Percentiles rank a stretch among this genome's conserved stretches.
Conservation (phyloP, 2,113 vertebrate genomes). For the Hyperopisus bebe region DNA sequence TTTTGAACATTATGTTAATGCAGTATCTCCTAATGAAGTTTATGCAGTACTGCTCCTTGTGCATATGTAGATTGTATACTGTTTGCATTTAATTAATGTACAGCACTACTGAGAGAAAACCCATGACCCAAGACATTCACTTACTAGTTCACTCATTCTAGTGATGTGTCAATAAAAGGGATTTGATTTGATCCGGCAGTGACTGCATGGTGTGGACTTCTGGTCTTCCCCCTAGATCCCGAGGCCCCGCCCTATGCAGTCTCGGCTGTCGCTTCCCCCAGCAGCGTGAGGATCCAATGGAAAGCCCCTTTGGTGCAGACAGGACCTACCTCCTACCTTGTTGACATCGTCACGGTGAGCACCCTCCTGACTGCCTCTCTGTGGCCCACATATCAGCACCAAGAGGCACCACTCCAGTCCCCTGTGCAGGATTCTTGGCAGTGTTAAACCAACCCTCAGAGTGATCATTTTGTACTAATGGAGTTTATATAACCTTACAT, state of each 20-base stretch:
- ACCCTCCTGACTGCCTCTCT: neutral
- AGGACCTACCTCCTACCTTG: conserved; percentile 81
- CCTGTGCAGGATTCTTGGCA: neutral
- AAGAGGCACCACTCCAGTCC: neutral
- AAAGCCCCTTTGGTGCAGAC: conserved; percentile 72
- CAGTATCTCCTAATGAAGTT: neutral
- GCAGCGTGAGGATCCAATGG: conserved; percentile 76
- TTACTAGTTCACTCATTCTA: too few species aligned
- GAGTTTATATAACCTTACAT: neutral
- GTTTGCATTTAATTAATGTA: too few species aligned
- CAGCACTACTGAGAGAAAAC: too few species aligned
- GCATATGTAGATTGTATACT: too few species aligned
- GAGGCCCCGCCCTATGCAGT: conserved; percentile 77
- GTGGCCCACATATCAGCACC: neutral
- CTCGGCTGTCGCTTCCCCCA: conserved; percentile 64
- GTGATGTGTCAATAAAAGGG: too few species aligned
- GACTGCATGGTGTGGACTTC: neutral
- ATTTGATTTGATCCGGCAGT: conserved; percentile 51
- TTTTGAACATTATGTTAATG: neutral
- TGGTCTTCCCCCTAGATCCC: conserved; percentile 62
- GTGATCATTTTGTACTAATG: neutral
- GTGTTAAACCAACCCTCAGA: neutral
- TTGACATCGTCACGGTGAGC: conserved; percentile 70
- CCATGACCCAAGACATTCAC: too few species aligned
- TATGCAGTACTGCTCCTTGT: too few species aligned